Conservation (phyloP, 2,113 vertebrate species). For the Amphilophus citrinellus region DNA sequence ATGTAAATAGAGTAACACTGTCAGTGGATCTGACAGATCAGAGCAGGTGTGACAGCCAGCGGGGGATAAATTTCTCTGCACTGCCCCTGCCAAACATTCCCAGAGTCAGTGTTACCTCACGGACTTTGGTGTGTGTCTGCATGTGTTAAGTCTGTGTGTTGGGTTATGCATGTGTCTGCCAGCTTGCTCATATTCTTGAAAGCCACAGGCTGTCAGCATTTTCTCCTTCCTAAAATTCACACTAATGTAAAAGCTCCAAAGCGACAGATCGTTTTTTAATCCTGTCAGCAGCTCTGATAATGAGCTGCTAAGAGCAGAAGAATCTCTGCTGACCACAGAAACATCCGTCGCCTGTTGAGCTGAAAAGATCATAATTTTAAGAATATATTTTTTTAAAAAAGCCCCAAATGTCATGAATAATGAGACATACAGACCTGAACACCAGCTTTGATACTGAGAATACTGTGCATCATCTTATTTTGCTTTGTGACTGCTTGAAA, state of each 20-base stretch:
- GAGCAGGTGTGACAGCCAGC: conserved; percentile 9
- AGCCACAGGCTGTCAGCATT: not conserved
- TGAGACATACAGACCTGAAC: not conserved
- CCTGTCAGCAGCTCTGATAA: not conserved
- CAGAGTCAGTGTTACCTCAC: conserved; percentile 4
- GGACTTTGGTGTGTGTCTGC: not conserved
- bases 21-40: not conserved
- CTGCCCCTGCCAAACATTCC: conserved; percentile 28
- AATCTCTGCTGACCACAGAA: not conserved
- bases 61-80: not conserved
- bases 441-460: not conserved
- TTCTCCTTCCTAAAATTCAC: conserved; percentile 12
- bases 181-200: not conserved
- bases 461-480: not conserved
- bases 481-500: not conserved
- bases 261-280: not conserved
- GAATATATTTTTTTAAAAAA: not conserved
- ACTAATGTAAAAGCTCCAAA: not conserved
- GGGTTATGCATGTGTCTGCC: not conserved
- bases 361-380: not conserved
- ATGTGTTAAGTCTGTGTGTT: not conserved
- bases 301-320: conserved; percentile 20
- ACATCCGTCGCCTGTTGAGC: not conserved
- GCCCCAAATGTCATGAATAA: not conserved
- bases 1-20: not conserved